Evolutionary conservation across 2,888 invertebrate species (phyloP), one percentile per base, ranked within the genome.

Genomic region (Ptychoptera contaminata): DNA sequence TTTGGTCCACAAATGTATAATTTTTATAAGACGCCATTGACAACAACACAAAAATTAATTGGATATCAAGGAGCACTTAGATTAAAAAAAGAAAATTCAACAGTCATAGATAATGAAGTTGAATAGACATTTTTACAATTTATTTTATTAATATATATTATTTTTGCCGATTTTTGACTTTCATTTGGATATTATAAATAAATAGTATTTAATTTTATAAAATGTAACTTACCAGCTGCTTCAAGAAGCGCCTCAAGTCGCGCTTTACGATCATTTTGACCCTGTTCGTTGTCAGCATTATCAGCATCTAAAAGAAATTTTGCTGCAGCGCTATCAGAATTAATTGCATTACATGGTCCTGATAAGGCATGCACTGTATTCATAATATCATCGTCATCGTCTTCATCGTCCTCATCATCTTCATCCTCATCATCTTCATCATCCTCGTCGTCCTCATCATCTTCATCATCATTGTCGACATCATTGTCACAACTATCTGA

Each of bases 191-290:
- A n/a, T n/a, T n/a, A n/a, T n/a, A n/a, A n/a, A n/a, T n/a, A n/a
- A n/a, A n/a, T n/a, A n/a, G n/a, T n/a, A n/a, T n/a, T n/a, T n/a
- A n/a, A n/a, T n/a, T n/a, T n/a, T n/a, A n/a, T n/a, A n/a, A n/a
- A n/a, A n/a, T n/a, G n/a, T 23, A 23, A 23, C 51, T 54, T 56
- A 63, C 67, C 77, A 61, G 93, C 93, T 59, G 91, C 93, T 72
- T 94, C 91, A 52, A 94, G 76, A 53, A 96, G 74, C 52, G 92
- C 91, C 69, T 92, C 91, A 48, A 96, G 76, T 55, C 91, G 73
- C 43, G 86, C 87, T 67, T 41, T 90, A 88, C 56, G 90, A 88
- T 65, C 44, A 42, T 71, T 74, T 55, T 69, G 46, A 36, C 62
- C 63, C 46, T 54, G 56, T 44, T 32, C 44, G 11, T 41, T 35